Percentiles rank a stretch among this genome's conserved stretches.
phyloP scores from a whole-genome alignment of 2,113 vertebrate genomes.

The Oryzias curvinotus region DNA sequence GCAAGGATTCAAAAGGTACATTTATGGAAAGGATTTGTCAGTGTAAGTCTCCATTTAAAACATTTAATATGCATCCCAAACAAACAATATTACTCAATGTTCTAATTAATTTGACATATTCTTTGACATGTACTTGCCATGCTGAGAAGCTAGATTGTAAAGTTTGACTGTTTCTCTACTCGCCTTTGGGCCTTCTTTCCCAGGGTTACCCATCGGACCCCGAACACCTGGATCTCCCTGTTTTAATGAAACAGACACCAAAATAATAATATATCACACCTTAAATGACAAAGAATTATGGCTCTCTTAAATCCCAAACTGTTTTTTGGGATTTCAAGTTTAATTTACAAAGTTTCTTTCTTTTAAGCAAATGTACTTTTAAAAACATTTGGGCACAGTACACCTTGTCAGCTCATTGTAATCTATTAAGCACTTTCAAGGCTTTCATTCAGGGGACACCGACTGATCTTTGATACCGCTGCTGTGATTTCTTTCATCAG shows the following conservation, averaged over 20 bases:
- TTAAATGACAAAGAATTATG: background rate
- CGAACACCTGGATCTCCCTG: conserved; percentile 88
- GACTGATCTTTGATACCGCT: no score
- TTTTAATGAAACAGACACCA: conserved; percentile 8
- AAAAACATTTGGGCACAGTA: no score
- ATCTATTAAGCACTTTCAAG: no score
- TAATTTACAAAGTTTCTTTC: no score
- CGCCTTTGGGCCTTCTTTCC: conserved; percentile 96
- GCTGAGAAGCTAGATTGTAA: background rate
- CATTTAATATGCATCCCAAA: conserved; percentile 28
- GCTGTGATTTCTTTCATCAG: no score
- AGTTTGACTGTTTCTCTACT: conserved; percentile 10
- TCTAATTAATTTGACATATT: background rate
- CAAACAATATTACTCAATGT: conserved; percentile 13
- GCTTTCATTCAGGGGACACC: no score
- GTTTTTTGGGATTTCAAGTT: background rate
- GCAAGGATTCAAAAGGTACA: conserved; percentile 23
- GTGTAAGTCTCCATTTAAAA: conserved; percentile 17
- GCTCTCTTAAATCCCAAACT: background rate
- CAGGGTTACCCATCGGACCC: conserved; percentile 90
- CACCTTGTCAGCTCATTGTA: no score
- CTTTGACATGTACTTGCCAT: background rate
- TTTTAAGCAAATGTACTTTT: no score
- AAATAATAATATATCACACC: conserved; percentile 1
- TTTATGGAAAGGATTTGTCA: conserved; percentile 30